phyloP scores from a whole-genome alignment of 2,113 vertebrate genomes.

The Amphiprion ocellaris region DNA sequence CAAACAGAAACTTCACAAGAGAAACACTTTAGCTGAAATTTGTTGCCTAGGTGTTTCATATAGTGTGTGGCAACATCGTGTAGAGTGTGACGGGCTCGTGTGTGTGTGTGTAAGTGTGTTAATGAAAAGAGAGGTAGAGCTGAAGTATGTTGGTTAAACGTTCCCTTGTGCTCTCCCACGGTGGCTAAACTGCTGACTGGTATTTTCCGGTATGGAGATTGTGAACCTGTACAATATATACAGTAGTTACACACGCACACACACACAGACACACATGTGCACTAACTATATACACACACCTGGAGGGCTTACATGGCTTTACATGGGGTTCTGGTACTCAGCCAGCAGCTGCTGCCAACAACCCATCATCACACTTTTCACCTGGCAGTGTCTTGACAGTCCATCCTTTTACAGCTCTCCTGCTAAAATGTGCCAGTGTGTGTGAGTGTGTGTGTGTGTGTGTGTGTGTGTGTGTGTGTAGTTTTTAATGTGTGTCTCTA shows the following conservation, averaged over 20 bases:
- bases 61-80: background rate
- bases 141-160: constrained; percentile 40
- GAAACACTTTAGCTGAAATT: constrained; percentile 10
- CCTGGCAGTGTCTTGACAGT: constrained; percentile 69
- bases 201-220: constrained; percentile 54
- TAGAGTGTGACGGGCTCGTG: background rate
- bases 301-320: constrained; percentile 70
- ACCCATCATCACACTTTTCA: constrained; percentile 74
- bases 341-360: constrained; percentile 73
- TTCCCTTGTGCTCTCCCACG: constrained; percentile 45
- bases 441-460: constrained; percentile 19
- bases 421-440: constrained; percentile 45
- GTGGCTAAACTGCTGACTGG: constrained; percentile 67
- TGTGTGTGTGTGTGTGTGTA: constrained; percentile 10
- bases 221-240: constrained; percentile 46
- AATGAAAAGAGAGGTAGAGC: constrained; percentile 13
- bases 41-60: constrained; percentile 2
- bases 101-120: background rate
- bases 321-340: constrained; percentile 62
- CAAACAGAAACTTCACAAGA: background rate
- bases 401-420: constrained; percentile 64
- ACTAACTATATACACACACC: constrained; percentile 47
- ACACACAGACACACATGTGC: background rate
- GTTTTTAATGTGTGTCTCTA: constrained; percentile 41
- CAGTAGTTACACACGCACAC: background rate